phyloP scores from a whole-genome alignment of 2,113 vertebrate species.

The Paramisgurnus dabryanus region DNA sequence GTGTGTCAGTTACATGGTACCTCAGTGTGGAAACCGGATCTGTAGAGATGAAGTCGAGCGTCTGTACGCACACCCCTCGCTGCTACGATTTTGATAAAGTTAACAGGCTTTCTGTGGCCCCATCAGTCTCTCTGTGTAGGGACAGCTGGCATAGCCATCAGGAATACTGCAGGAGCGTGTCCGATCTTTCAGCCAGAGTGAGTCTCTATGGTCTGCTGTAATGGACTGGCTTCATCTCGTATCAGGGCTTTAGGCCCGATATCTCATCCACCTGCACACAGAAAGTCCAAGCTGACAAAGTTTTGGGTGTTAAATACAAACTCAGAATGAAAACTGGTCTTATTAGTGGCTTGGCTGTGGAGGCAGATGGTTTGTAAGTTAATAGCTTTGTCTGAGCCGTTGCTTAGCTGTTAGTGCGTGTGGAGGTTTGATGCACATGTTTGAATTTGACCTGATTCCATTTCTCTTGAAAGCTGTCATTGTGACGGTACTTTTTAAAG shows the following conservation, averaged over 20 bases:
- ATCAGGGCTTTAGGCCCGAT: background rate
- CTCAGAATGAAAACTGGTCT: background rate
- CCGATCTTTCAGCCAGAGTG: background rate
- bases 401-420: background rate
- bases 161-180: constrained; percentile 19
- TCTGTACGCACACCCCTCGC: background rate
- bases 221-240: background rate
- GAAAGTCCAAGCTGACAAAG: background rate
- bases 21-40: constrained; percentile 22
- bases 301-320: background rate
- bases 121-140: constrained; percentile 23
- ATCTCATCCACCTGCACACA: background rate
- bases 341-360: background rate
- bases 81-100: constrained; percentile 42
- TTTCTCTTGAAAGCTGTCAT: too few relatives aligned
- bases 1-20: constrained; percentile 13
- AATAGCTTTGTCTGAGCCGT: background rate
- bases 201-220: background rate
- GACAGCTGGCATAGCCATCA: constrained; percentile 10
- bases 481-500: too few relatives aligned
- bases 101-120: constrained; percentile 27
- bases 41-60: background rate
- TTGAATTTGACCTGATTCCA: background rate
- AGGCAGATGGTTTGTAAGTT: background rate
- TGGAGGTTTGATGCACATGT: background rate